Percentiles rank a stretch among this genome's conserved stretches.
phyloP scores from a whole-genome alignment of 2,888 invertebrate genomes.

The Lasioglossum calceatum region DNA sequence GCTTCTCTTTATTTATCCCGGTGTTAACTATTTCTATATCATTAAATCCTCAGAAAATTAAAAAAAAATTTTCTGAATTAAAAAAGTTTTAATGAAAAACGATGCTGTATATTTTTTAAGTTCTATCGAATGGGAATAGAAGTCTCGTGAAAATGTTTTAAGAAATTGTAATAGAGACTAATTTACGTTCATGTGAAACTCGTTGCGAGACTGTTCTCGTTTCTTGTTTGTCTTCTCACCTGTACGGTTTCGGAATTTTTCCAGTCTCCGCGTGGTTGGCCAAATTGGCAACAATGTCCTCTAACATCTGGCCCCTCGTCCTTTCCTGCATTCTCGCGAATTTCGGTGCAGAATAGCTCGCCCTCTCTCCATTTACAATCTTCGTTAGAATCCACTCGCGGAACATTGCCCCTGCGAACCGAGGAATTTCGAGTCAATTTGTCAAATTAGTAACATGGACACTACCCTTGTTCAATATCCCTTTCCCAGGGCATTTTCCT shows the following conservation, averaged over 20 bases:
- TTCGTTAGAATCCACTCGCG: slow-evolving; percentile 97
- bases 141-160: no score
- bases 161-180: background rate
- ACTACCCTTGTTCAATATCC: background rate
- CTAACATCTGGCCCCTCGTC: slow-evolving; percentile 96
- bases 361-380: slow-evolving; percentile 96
- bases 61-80: no score
- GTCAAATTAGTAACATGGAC: background rate
- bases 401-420: slow-evolving; percentile 91
- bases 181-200: background rate
- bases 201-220: background rate
- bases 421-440: slow-evolving; percentile 7
- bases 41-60: background rate
- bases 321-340: slow-evolving; percentile 98
- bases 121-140: background rate
- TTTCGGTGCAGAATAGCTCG: slow-evolving; percentile 97
- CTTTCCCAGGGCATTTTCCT: background rate
- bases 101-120: background rate
- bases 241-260: slow-evolving; percentile 97
- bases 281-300: slow-evolving; percentile 96
- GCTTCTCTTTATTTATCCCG: background rate
- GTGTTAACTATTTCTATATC: background rate
- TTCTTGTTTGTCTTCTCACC: slow-evolving; percentile 79
- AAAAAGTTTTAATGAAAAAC: background rate
- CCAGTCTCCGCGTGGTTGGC: slow-evolving; percentile 98